phyloP scores from a whole-genome alignment of 2,888 invertebrate species.

The Halictus ligatus region DNA sequence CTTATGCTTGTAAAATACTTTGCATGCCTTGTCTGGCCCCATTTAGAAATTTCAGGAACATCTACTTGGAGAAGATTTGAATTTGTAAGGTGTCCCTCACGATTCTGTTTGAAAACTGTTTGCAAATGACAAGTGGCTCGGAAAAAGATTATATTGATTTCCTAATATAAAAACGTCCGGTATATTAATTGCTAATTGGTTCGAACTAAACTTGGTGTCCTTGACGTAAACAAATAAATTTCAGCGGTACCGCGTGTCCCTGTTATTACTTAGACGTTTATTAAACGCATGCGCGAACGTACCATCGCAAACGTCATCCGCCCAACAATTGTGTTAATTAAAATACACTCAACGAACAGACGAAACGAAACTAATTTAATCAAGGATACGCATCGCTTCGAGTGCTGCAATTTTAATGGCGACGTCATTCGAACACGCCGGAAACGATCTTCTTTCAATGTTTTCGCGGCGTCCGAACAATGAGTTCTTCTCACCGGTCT shows the following conservation, averaged over 20 bases:
- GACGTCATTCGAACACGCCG: neutral
- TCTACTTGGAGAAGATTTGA: too few species aligned
- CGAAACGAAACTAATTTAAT: neutral
- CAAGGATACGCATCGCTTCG: neutral
- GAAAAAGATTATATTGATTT: too few species aligned
- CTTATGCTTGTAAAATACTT: too few species aligned
- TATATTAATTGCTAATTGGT: too few species aligned
- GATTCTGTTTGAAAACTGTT: too few species aligned
- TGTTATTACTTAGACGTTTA: neutral
- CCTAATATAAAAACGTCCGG: neutral
- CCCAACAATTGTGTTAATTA: constrained; percentile 1
- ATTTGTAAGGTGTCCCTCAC: too few species aligned
- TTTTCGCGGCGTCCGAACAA: constrained; percentile 11
- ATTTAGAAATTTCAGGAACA: too few species aligned
- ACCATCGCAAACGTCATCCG: neutral
- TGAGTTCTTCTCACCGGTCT: neutral
- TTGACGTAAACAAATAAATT: neutral
- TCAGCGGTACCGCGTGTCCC: neutral
- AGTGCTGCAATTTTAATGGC: constrained; percentile 5
- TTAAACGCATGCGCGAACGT: neutral
- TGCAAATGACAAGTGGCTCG: too few species aligned
- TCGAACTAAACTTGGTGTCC: too few species aligned
- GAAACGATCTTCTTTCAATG: neutral
- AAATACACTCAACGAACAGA: neutral
- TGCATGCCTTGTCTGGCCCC: too few species aligned